Evolutionary conservation across 1,140 invertebrate genomes (phyloP).

Genomic region (Caerostris extrusa): DNA sequence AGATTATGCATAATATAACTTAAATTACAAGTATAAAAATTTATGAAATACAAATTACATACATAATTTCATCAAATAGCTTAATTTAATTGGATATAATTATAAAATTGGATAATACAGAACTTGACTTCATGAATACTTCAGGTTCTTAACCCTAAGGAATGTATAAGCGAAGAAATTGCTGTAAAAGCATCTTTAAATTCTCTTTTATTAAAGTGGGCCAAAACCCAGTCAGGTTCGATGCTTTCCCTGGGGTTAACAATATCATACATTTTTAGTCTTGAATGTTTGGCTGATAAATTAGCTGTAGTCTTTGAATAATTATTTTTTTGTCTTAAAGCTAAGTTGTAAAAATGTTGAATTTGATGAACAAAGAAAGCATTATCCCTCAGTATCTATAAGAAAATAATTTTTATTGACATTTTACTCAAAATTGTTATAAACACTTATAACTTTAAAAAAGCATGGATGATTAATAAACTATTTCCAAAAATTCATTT

Average conservation of each 20-base stretch:
- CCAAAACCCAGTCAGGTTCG: conserved; percentile 70
- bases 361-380: conserved; percentile 15
- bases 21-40: no score
- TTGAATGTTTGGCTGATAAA: neutral
- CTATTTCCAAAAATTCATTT: no score
- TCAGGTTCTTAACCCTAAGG: neutral
- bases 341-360: neutral
- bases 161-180: conserved; percentile 52
- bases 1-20: no score
- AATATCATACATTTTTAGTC: neutral
- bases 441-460: no score
- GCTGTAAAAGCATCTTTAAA: conserved; percentile 64
- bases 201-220: conserved; percentile 18
- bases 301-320: neutral
- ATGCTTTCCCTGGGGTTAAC: conserved; percentile 20
- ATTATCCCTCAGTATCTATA: conserved; percentile 56
- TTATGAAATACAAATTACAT: no score
- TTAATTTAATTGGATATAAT: no score
- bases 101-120: no score
- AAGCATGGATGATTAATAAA: no score
- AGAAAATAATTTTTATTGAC: neutral
- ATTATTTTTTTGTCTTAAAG: neutral
- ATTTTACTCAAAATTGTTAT: no score
- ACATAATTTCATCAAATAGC: no score
- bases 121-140: neutral